Evolutionary conservation across 2,888 invertebrate genomes (phyloP), one percentile per base, ranked within the genome.

Genomic region (Cyclophora punctaria): DNA sequence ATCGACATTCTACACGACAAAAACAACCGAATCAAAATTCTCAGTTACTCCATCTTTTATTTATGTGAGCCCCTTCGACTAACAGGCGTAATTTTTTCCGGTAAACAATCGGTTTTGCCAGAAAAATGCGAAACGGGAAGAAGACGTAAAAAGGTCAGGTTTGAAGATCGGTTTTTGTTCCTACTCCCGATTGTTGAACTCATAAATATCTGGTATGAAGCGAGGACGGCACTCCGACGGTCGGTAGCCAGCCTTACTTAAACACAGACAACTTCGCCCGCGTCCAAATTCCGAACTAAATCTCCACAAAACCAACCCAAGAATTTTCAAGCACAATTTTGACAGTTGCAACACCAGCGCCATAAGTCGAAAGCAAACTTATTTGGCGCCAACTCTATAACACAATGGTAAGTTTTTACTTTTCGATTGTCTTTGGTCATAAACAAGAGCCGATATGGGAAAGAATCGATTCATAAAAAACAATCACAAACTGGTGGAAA

Each of bases 11-110:
- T 51, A 53, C 51, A 41, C 7, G 35, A 48, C 77, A 85, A 87
- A 88, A 86, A 84, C 58, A 40, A 76, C 75, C 83, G 81, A 86
- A 88, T 87, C 87, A 86, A 87, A 86, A 88, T 87, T 86, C 87
- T 75, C 75, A 65, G 63, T 67, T 69, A 71, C 64, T 71, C 53
- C 81, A 87, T 88, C 83, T 87, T 86, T 88, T 87, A 88, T 88
- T 86, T 85, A 88, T 87, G 64, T 70, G 63, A 69, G 64, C 71
- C 78, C 78, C 75, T 80, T 77, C 81, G 78, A 73, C 83, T 86
- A 86, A 87, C 87, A 85, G 86, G 74, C 83, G 85, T 86, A 83
- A 87, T 88, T 88, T 88, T 88, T 87, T 87, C 87, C 87, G 80
- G 77, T 82, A 88, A 87, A 88, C 87, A 88, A 87, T 86, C 86